Percentiles rank a stretch among this genome's conserved stretches.
Conservation (phyloP, 1,140 invertebrate genomes). For the Solenopsis fugax region DNA sequence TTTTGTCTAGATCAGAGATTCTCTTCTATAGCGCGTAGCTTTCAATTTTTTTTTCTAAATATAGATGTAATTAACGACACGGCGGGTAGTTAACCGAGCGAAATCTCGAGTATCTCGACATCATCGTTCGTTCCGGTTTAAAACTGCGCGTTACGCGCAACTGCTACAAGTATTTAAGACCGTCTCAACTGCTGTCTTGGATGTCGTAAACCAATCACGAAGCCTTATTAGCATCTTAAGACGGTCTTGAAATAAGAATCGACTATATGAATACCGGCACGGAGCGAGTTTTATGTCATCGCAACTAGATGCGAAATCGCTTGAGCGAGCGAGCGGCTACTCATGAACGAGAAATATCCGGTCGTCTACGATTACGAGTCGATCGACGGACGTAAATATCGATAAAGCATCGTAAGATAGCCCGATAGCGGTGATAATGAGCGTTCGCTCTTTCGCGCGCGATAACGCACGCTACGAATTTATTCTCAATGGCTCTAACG, state of each 20-base stretch:
- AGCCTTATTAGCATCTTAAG: too few relatives aligned
- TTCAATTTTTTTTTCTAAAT: not conserved
- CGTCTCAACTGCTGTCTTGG: too few relatives aligned
- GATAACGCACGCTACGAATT: slow-evolving; percentile 46
- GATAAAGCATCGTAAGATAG: slow-evolving; percentile 25
- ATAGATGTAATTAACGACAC: slow-evolving; percentile 5
- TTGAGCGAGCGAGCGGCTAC: not conserved
- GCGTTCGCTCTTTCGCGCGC: slow-evolving; percentile 13
- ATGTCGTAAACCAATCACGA: too few relatives aligned
- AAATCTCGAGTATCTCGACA: not conserved
- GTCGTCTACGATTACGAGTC: slow-evolving; percentile 15
- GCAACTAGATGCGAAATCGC: slow-evolving; percentile 12
- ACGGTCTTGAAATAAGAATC: too few relatives aligned
- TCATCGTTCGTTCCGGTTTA: not conserved
- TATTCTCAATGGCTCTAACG: slow-evolving; percentile 16
- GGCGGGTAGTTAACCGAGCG: not conserved
- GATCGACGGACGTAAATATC: slow-evolving; percentile 37
- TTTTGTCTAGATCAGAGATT: not conserved
- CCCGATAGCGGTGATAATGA: slow-evolving; percentile 43
- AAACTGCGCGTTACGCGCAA: not conserved
- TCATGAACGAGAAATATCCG: slow-evolving; percentile 27
- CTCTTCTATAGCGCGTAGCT: too few relatives aligned
- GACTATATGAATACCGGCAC: not conserved
- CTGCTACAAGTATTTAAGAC: not conserved
- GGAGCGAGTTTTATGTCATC: slow-evolving; percentile 7